Evolutionary conservation across 2,888 invertebrate species (phyloP), one percentile per base, ranked within the genome.

Genomic region (Pristionchus exspectatus): DNA sequence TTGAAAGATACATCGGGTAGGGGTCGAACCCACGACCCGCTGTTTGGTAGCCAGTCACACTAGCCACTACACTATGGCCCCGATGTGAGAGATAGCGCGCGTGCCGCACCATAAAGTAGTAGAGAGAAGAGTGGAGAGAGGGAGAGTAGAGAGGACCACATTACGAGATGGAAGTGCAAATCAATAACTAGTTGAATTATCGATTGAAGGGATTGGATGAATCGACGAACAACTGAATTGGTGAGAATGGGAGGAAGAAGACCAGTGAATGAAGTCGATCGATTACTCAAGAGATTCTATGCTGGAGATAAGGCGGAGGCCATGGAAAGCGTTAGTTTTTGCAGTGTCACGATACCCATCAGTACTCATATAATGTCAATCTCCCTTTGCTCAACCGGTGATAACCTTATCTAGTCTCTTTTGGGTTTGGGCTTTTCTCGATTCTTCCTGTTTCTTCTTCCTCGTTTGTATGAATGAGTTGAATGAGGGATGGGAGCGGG

Each of bases 251-350:
- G 87, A 50, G 87, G 87, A 72, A 69, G 87, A 72, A 69, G 87
- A 50, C 69, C 87, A 30, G 87, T 87, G 50, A 87, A n/a, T 87
- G 87, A 87, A 33, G 54, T 87, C 24, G 87, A 87, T 72, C 69
- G 87, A 27, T 7, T 87, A 27, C 44, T 87, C 24, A 50, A 54
- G 27, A 72, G 69, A 72, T 87, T 87, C 87, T 87, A 87, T 72
- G 87, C 87, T 24, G 87, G 87, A 72, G 87, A 87, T 50, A 69
- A 38, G 72, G 87, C 87, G 3, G 72, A 87, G 27, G 30, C 27
- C 18, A 21, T 87, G 16, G 87, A 87, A 21, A 72, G 24, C 24
- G 87, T 87, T 33, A 0, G 77, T 72, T 24, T 63, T 24, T 63
- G 1, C 1, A 4, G 3, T 59, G 0, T 21, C 24, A 59, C 59